phyloP scores from a whole-genome alignment of 1,140 invertebrate genomes.

The Pseudomyrmex pallidus region DNA sequence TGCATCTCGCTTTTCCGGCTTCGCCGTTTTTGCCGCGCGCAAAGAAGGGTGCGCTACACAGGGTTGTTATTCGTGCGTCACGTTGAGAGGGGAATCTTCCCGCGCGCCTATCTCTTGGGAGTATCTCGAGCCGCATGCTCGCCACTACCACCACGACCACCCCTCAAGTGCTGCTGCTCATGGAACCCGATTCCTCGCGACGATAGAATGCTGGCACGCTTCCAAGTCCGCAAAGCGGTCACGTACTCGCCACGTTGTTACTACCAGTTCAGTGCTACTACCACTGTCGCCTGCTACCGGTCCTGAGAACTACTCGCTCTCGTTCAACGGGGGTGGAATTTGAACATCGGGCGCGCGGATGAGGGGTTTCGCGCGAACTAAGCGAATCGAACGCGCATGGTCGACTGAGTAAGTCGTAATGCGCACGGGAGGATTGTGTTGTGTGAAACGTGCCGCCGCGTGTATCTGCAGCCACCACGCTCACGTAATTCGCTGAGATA shows the following conservation, averaged over 20 bases:
- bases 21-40: background rate
- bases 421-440: background rate
- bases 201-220: conserved; percentile 61
- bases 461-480: background rate
- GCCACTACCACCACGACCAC: background rate
- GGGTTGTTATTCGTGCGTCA: conserved; percentile 17
- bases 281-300: background rate
- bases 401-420: background rate
- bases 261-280: background rate
- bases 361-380: conserved; percentile 21
- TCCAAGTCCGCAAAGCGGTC: conserved; percentile 60
- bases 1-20: background rate
- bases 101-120: background rate
- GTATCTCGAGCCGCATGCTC: background rate
- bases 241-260: conserved; percentile 18
- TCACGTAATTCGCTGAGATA: background rate
- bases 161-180: background rate
- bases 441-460: background rate
- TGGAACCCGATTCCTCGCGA: conserved; percentile 33
- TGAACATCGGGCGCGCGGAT: background rate
- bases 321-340: conserved; percentile 25
- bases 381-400: background rate
- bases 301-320: background rate
- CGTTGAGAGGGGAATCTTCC: conserved; percentile 3
- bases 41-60: conserved; percentile 19